phyloP scores from a whole-genome alignment of 2,888 invertebrate genomes.

The Erebia epiphron region DNA sequence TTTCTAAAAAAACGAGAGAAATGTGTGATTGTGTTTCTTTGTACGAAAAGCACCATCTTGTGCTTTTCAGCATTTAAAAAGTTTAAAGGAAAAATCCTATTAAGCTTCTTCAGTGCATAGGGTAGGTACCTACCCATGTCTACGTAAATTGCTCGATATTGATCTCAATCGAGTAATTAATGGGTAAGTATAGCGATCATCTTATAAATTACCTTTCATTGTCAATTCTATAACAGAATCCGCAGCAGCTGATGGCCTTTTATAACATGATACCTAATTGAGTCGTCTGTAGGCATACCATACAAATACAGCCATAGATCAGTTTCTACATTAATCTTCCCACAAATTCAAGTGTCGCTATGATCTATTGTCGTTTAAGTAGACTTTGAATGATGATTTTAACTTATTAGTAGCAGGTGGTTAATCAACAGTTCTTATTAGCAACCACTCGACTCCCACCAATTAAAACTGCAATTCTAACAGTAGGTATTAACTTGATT shows the following conservation, averaged over 20 bases:
- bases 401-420: constrained; percentile 1
- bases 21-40: too few relatives aligned
- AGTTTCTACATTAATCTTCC: too few relatives aligned
- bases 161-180: not conserved
- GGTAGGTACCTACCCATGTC: not conserved
- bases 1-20: too few relatives aligned
- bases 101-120: not conserved
- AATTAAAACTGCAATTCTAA: constrained; percentile 17
- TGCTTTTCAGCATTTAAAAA: too few relatives aligned
- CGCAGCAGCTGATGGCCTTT: not conserved
- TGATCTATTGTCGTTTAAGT: not conserved
- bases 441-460: not conserved
- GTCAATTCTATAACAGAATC: not conserved
- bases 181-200: not conserved
- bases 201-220: not conserved
- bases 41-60: too few relatives aligned
- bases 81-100: too few relatives aligned
- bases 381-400: not conserved
- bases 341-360: too few relatives aligned
- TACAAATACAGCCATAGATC: not conserved
- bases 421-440: not conserved
- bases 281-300: too few relatives aligned
- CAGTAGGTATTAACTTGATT: not conserved
- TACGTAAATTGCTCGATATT: not conserved
- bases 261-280: not conserved